phyloP scores from a whole-genome alignment of 2,113 vertebrate genomes.

The Urocolius indicus region DNA sequence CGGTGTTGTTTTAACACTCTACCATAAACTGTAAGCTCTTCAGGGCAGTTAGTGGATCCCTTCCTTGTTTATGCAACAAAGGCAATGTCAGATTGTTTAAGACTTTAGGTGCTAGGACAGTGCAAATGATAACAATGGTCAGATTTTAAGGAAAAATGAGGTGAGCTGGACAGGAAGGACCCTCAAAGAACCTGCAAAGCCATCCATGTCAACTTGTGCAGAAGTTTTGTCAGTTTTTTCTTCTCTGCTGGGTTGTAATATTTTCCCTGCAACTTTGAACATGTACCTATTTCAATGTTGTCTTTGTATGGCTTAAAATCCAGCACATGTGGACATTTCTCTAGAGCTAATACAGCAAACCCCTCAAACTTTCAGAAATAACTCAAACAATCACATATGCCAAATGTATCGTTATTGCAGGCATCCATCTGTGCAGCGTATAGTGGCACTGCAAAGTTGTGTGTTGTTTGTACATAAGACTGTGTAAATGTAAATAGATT shows the following conservation, averaged over 20 bases:
- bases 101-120: not conserved
- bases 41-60: not conserved
- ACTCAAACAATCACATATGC: not conserved
- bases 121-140: not conserved
- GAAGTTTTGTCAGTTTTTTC: not conserved
- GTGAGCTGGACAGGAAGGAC: not conserved
- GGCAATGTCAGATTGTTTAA: not conserved
- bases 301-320: not conserved
- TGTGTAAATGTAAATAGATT: rapidly evolving
- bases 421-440: not conserved
- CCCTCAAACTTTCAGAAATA: not conserved
- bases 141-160: not conserved
- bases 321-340: not conserved
- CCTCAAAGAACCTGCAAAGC: not conserved
- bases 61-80: slow-evolving; percentile 16
- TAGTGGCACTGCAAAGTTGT: not conserved
- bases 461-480: not conserved
- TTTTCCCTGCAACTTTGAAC: not conserved
- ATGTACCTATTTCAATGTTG: not conserved
- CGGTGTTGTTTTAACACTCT: not conserved
- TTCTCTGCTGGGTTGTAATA: not conserved
- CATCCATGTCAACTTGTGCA: not conserved
- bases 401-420: not conserved
- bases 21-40: not conserved
- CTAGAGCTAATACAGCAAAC: not conserved